A percentile compares a stretch with the other conserved stretches of the same genome.
These are phyloP conservation scores for Conops quadrifasciatus DNA, from an alignment of 2,888 invertebrate species.

Conservation along the genomic window DNA sequence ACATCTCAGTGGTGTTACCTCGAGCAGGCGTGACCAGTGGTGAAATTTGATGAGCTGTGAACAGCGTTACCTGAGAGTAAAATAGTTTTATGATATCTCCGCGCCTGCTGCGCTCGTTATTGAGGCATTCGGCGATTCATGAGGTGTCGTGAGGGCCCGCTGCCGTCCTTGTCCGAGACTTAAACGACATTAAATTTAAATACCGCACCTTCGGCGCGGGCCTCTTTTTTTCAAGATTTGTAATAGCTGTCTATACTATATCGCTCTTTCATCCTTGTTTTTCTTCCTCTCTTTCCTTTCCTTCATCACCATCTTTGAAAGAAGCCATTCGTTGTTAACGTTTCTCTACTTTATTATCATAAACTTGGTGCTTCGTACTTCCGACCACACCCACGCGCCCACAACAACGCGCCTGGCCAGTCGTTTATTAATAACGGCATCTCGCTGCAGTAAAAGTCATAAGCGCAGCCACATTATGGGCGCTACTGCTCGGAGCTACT, in stretches of 20 bases:
- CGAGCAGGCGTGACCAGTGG: background rate
- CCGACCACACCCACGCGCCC: constrained; percentile 35
- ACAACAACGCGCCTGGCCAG: constrained; percentile 22
- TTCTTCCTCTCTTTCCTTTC: background rate
- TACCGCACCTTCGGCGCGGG: no score
- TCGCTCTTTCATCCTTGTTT: background rate
- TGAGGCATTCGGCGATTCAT: no score
- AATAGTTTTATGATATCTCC: constrained; percentile 18
- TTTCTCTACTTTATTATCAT: constrained; percentile 3
- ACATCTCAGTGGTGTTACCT: background rate
- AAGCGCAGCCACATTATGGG: constrained; percentile 6
- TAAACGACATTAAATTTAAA: no score
- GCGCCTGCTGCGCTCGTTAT: constrained; percentile 21
- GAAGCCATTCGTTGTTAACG: background rate
- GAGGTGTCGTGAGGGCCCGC: background rate
- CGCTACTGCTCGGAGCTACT: constrained; percentile 2
- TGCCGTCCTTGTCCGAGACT: background rate
- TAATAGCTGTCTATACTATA: no score
- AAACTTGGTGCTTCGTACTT: constrained; percentile 45
- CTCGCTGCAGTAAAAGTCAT: constrained; percentile 22
- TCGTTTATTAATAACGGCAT: constrained; percentile 24
- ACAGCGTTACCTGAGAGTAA: background rate
- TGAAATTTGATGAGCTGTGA: constrained; percentile 10
- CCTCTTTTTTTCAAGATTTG: no score
- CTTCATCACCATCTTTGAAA: background rate